Evolutionary conservation across 2,888 invertebrate species (phyloP).

Genomic region (Acutogordius australiensis): DNA sequence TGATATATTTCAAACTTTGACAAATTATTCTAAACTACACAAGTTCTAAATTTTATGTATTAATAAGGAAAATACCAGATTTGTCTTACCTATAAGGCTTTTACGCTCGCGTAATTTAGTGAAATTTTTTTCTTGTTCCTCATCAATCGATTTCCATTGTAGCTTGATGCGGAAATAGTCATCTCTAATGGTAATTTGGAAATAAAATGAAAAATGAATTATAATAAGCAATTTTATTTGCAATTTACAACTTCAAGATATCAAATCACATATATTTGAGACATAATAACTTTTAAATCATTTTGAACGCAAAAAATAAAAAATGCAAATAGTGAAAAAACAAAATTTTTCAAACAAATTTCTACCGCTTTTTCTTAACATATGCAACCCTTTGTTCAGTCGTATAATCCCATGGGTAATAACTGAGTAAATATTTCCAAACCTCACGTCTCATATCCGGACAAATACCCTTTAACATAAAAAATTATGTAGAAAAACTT

Average conservation of each 20-base stretch:
- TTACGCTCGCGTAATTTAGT: constrained; percentile 59
- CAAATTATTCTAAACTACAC: not conserved
- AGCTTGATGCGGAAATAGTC: constrained; percentile 80
- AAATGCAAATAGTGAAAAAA: too few species aligned
- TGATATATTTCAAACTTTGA: not conserved
- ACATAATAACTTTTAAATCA: too few species aligned
- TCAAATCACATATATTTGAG: too few species aligned
- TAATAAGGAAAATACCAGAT: not conserved
- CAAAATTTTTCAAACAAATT: too few species aligned
- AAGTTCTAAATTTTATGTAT: not conserved
- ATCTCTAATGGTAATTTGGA: constrained; percentile 27
- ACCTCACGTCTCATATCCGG: constrained; percentile 40
- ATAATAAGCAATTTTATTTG: too few species aligned
- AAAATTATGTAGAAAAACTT: constrained; percentile 13
- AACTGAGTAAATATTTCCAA: constrained; percentile 76
- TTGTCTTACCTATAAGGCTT: constrained; percentile 41
- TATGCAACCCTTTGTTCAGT: constrained; percentile 36
- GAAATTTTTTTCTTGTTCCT: constrained; percentile 56
- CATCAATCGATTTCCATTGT: constrained; percentile 70
- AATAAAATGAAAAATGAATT: not conserved
- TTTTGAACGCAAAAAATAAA: too few species aligned
- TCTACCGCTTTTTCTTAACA: constrained; percentile 18
- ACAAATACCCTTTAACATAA: constrained; percentile 14
- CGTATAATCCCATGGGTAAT: constrained; percentile 53
- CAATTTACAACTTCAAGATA: too few species aligned